These are phyloP conservation scores for Agonum fuliginosum DNA, from an alignment of 2,888 invertebrate species.

Conservation along the genomic window DNA sequence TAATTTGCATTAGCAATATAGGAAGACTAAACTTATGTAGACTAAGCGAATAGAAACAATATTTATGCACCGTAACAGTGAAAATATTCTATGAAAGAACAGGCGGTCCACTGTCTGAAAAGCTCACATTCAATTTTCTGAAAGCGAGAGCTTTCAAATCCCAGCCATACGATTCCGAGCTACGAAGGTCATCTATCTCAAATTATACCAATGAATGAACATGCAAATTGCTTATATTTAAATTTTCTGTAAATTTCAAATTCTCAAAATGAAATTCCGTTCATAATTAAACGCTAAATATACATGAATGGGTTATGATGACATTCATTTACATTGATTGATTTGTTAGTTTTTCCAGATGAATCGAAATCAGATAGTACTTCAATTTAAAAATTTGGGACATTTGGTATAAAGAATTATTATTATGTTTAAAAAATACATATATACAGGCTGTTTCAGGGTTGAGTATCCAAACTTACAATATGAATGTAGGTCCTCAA, in stretches of 20 bases:
- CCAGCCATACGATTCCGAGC: conserved; percentile 8
- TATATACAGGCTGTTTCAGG: too few species aligned
- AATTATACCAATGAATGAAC: conserved; percentile 55
- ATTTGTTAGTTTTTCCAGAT: conserved; percentile 17
- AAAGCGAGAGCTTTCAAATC: conserved; percentile 44
- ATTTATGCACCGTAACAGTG: conserved; percentile 28
- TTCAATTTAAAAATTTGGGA: too few species aligned
- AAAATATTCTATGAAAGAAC: conserved; percentile 45
- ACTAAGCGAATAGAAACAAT: conserved; percentile 34
- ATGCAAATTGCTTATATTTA: conserved; percentile 57
- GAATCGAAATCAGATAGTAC: too few species aligned
- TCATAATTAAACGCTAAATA: conserved; percentile 50
- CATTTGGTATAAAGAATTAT: too few species aligned
- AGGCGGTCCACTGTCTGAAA: conserved; percentile 1
- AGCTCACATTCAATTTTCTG: conserved; percentile 51
- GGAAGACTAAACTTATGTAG: not conserved
- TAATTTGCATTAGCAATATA: conserved; percentile 23
- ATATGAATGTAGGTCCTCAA: too few species aligned
- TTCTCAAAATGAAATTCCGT: conserved; percentile 45
- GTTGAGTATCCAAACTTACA: too few species aligned
- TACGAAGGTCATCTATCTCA: conserved; percentile 43
- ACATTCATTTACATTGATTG: not conserved
- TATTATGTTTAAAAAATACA: too few species aligned
- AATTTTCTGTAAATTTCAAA: conserved; percentile 48
- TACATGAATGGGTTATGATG: conserved; percentile 34